Conservation (phyloP, 2,797 vertebrate species). For the Danio choprae region DNA sequence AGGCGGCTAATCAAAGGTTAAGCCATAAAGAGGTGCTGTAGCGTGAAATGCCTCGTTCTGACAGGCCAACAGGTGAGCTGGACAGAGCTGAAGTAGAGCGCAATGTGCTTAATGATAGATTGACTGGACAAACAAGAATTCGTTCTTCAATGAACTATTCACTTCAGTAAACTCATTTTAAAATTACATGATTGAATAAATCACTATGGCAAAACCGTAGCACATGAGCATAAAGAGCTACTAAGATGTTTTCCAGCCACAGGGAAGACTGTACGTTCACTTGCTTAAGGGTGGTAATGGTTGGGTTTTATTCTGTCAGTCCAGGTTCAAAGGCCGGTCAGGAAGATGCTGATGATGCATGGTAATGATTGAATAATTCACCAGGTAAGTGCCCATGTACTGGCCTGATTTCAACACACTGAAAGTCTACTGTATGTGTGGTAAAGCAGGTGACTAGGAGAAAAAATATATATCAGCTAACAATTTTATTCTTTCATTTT, state of each 20-base stretch:
- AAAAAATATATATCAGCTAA: not conserved
- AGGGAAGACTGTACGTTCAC: not conserved
- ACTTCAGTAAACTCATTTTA: conserved; percentile 3
- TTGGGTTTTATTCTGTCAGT: conserved; percentile 45
- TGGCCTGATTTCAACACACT: conserved; percentile 35
- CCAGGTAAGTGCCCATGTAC: conserved; percentile 52
- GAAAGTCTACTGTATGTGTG: conserved; percentile 27
- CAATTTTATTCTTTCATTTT: too few species aligned
- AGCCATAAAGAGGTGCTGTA: conserved; percentile 39
- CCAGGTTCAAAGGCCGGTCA: conserved; percentile 45
- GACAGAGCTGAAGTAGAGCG: conserved; percentile 24
- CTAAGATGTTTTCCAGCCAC: not conserved
- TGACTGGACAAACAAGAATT: conserved; percentile 4
- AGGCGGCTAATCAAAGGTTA: conserved; percentile 37
- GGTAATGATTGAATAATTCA: conserved; percentile 59
- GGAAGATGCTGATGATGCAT: conserved; percentile 48
- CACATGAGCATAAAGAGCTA: not conserved
- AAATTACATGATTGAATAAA: not conserved
- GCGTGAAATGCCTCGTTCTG: conserved; percentile 42
- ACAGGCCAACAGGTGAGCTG: conserved; percentile 52
- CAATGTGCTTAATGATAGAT: conserved; percentile 47
- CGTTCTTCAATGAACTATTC: conserved; percentile 7
- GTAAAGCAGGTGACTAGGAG: conserved; percentile 29
- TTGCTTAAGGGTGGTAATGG: conserved; percentile 2
- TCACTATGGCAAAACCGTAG: not conserved